A percentile compares a stretch with the other conserved stretches of the same genome.
Conservation (phyloP, 2,888 invertebrate species). For the Drosophila paranaensis region DNA sequence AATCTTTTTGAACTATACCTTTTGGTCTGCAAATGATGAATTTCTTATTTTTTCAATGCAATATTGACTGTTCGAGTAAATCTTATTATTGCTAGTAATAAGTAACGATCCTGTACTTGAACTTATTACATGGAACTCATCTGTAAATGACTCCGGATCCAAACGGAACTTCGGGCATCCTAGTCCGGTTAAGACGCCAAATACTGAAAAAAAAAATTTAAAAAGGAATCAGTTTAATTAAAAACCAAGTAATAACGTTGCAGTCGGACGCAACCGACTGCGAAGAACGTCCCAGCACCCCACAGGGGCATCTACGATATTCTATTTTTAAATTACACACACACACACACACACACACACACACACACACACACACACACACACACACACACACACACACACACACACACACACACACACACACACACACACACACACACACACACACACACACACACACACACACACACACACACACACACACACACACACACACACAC, state of each 20-base stretch:
- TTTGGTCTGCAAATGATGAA: conserved; percentile 57
- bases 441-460: no score
- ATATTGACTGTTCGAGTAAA: conserved; percentile 78
- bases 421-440: no score
- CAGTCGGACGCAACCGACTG: no score
- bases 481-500: no score
- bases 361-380: no score
- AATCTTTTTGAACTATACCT: conserved; percentile 53
- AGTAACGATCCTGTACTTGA: conserved; percentile 79
- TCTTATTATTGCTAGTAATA: conserved; percentile 63
- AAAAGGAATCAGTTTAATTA: not conserved
- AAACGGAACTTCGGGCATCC: conserved; percentile 81
- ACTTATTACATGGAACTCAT: conserved; percentile 80
- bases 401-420: no score
- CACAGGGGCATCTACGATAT: no score
- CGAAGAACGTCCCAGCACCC: no score
- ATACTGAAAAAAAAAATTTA: conserved; percentile 69
- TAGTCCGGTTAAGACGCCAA: conserved; percentile 78
- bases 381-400: no score
- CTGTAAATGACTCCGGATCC: conserved; percentile 72
- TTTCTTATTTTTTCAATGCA: conserved; percentile 80
- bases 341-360: no score
- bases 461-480: no score
- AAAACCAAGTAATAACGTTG: not conserved
- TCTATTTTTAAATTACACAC: no score